Base-by-base conservation (phyloP, 2,797 vertebrate genomes). In the Myripristis jacobus region DNA sequence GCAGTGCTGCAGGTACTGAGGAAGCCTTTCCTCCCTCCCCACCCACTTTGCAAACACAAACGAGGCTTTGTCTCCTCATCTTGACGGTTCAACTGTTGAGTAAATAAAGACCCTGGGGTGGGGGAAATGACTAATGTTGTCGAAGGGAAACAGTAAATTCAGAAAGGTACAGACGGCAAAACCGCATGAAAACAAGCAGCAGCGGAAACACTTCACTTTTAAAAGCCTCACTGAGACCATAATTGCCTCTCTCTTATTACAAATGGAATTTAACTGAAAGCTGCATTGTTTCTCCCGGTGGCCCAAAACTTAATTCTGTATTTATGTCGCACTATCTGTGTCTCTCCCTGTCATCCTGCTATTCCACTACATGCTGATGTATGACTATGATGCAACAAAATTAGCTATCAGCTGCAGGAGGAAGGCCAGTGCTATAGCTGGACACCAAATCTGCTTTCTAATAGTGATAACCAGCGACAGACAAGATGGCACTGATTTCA, bases 21-120 rank as follows among this genome's bases (percentile, higher is more conserved):
- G 27, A 41, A 59, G 38, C 25, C 1, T 12, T 18, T 4, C 43
- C 43, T 18, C 15, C 18, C 65, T 60, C 21, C 21, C 27, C 11
- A 22, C 29, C 4, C 27, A 52, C 56, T 66, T 34, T 57, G 66
- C 12, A 48, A 57, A 53, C 36, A 62, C 34, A 59, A 67, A 67
- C n/a, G 10, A 70, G 51, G 22, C 53, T 61, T 61, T 21, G 55
- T 46, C 62, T 11, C 54, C 27, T 75, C 58, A 83, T 55, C 47
- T 29, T 63, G 22, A 73, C 50, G 60, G 46, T 64, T 63, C 44
- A 50, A 65, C 69, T 67, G 66, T 57, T 6, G 25, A 58, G 24
- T 62, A 68, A 75, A 75, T 57, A 18, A 69, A n/a, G 50, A 22
- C 70, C 70, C 55, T 53, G 2, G 44, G 41, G 46, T 69, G 43